These are phyloP conservation scores for Rhinopomastus cyanomelas DNA, from an alignment of 2,113 vertebrate genomes.

Conservation along the genomic window DNA sequence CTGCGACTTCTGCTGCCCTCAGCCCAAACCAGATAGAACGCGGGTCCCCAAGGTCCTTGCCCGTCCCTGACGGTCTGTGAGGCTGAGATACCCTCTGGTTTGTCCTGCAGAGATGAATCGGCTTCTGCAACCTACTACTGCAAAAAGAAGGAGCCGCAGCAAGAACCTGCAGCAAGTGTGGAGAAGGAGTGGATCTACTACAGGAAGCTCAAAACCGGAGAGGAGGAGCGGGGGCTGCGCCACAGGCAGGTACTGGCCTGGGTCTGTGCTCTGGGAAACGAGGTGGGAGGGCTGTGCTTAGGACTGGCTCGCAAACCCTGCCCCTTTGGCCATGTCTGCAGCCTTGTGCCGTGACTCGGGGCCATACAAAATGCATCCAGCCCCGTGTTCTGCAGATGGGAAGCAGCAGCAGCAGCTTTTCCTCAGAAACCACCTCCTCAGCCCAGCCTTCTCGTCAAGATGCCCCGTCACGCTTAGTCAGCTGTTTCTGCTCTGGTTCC, in stretches of 20 bases:
- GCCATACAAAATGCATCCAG: background rate
- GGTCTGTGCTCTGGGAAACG: background rate
- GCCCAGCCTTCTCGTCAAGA: background rate
- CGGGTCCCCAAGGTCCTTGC: too few relatives aligned
- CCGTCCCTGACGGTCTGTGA: too few relatives aligned
- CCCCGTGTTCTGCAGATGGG: background rate
- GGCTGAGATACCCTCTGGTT: background rate
- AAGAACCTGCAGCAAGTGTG: constrained; percentile 27
- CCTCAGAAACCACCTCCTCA: background rate
- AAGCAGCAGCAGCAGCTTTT: background rate
- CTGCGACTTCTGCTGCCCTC: background rate
- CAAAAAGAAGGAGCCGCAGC: constrained; percentile 70
- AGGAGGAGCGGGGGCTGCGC: constrained; percentile 79
- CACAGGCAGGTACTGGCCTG: constrained; percentile 82
- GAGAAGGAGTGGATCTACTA: constrained; percentile 89
- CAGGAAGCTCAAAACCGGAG: constrained; percentile 71
- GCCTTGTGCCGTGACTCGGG: background rate
- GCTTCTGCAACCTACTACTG: constrained; percentile 88
- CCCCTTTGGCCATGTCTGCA: background rate
- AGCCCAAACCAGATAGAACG: background rate
- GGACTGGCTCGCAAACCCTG: background rate
- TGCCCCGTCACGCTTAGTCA: background rate
- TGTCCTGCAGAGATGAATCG: constrained; percentile 83
- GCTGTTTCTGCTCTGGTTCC: background rate
- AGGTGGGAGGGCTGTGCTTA: background rate